These are phyloP conservation scores for Caenorhabditis sinica DNA, from an alignment of 2,888 invertebrate genomes.

Conservation along the genomic window DNA sequence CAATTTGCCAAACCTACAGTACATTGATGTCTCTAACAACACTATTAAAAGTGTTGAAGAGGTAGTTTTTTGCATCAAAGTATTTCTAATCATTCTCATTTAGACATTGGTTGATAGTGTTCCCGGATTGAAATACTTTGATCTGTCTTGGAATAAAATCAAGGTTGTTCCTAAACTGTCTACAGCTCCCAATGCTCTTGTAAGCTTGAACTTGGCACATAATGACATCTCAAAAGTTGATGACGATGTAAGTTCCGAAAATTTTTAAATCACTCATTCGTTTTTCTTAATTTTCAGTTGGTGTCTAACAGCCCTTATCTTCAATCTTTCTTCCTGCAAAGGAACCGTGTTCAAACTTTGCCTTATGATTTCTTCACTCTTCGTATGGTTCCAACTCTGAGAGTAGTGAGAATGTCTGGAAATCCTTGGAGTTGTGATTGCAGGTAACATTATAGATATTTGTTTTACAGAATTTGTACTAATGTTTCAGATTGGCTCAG, in stretches of 20 bases:
- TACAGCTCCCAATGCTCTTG: slow-evolving; percentile 48
- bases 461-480: background rate
- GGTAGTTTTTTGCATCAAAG: slow-evolving; percentile 14
- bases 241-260: slow-evolving; percentile 26
- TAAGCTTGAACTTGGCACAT: slow-evolving; percentile 39
- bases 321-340: slow-evolving; percentile 67
- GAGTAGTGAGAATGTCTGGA: slow-evolving; percentile 66
- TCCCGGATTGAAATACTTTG: slow-evolving; percentile 73
- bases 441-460: slow-evolving; percentile 56
- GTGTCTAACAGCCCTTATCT: slow-evolving; percentile 52
- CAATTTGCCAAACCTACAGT: slow-evolving; percentile 51
- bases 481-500: slow-evolving; percentile 46
- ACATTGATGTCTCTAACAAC: slow-evolving; percentile 54
- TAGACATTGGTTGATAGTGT: slow-evolving; percentile 76
- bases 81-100: slow-evolving; percentile 9
- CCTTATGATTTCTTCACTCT: slow-evolving; percentile 62
- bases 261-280: background rate
- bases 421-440: slow-evolving; percentile 82
- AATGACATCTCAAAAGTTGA: slow-evolving; percentile 58
- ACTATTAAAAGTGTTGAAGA: slow-evolving; percentile 54
- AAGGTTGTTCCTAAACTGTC: slow-evolving; percentile 69
- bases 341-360: slow-evolving; percentile 76
- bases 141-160: slow-evolving; percentile 75
- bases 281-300: slow-evolving; percentile 30
- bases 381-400: slow-evolving; percentile 39